These are phyloP conservation scores for Megalurothrips usitatus DNA, from an alignment of 2,888 invertebrate genomes.

Conservation along the genomic window DNA sequence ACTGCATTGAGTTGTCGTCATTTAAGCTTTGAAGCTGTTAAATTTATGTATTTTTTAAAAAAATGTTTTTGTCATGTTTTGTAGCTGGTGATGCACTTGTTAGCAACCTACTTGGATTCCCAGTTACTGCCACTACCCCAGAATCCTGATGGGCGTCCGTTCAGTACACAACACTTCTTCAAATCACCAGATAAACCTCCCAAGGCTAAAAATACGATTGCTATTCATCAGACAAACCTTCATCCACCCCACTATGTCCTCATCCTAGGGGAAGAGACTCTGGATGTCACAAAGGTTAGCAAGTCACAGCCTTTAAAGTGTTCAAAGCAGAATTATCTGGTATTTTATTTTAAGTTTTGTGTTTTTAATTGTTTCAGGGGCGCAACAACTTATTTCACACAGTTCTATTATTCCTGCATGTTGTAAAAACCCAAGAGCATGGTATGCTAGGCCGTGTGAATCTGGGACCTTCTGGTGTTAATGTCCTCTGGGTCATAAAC, in stretches of 20 bases:
- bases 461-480: slow-evolving; percentile 73
- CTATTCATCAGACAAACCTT: slow-evolving; percentile 58
- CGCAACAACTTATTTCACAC: slow-evolving; percentile 86
- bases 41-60: neutral
- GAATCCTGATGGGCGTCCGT: slow-evolving; percentile 62
- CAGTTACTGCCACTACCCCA: slow-evolving; percentile 61
- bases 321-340: neutral
- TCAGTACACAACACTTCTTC: slow-evolving; percentile 53
- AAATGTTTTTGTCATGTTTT: slow-evolving; percentile 38
- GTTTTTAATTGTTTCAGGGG: slow-evolving; percentile 54
- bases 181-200: slow-evolving; percentile 50
- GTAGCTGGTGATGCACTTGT: slow-evolving; percentile 76
- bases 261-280: slow-evolving; percentile 60
- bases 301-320: neutral
- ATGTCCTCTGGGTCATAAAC: slow-evolving; percentile 76
- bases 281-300: slow-evolving; percentile 62
- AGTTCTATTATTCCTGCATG: slow-evolving; percentile 73
- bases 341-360: slow-evolving; percentile 9
- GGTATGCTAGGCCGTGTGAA: slow-evolving; percentile 74
- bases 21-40: slow-evolving; percentile 22
- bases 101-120: slow-evolving; percentile 82
- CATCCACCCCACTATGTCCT: slow-evolving; percentile 70
- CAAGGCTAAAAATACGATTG: slow-evolving; percentile 52
- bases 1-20: slow-evolving; percentile 1
- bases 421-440: slow-evolving; percentile 66